phyloP scores from a whole-genome alignment of 2,797 vertebrate species.

The Poliocrania exsul region DNA sequence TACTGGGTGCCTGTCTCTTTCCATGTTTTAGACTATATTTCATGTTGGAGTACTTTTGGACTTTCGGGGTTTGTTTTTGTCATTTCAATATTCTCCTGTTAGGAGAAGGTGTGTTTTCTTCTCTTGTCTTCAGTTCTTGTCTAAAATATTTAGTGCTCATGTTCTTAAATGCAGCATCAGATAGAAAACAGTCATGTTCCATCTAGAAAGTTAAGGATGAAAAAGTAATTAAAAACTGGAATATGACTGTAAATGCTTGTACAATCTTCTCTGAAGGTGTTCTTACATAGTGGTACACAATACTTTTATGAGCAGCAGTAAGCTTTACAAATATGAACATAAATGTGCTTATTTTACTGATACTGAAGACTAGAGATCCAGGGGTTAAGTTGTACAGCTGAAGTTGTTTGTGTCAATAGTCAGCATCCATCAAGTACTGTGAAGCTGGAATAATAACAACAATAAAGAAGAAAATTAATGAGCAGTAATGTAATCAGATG shows the following conservation, averaged over 20 bases:
- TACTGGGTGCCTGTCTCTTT: neutral
- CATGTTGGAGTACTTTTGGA: neutral
- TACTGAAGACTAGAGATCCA: neutral
- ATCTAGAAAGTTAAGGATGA: neutral
- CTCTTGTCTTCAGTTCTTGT: neutral
- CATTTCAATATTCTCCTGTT: neutral
- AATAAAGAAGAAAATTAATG: conserved; percentile 5
- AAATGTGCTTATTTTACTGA: neutral
- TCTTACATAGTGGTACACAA: neutral
- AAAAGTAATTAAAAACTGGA: neutral
- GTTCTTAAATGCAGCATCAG: neutral
- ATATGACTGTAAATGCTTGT: neutral
- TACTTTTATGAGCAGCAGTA: neutral
- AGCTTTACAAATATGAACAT: neutral
- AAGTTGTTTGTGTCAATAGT: neutral
- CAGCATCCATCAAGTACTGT: neutral
- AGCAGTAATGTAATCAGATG: neutral
- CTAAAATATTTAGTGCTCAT: neutral
- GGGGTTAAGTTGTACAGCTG: neutral
- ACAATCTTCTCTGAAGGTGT: neutral
- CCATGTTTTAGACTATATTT: neutral
- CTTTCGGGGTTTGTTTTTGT: neutral
- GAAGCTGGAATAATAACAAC: neutral
- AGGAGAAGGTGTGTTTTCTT: neutral
- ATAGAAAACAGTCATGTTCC: neutral